Conservation (phyloP, 2,888 invertebrate species). For the Apomyelois bistriatella region DNA sequence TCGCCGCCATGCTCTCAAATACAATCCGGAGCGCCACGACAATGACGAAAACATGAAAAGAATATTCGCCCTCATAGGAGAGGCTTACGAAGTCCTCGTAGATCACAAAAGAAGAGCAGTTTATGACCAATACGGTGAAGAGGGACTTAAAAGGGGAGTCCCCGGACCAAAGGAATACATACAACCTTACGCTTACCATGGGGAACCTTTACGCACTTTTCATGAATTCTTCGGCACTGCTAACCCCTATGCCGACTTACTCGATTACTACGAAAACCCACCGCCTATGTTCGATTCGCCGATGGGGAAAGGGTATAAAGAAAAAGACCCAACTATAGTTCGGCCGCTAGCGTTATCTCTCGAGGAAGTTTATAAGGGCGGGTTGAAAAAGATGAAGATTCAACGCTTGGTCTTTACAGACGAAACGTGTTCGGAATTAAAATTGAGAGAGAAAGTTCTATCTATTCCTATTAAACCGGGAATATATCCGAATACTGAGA, state of each 20-base stretch:
- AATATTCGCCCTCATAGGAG: slow-evolving; percentile 83
- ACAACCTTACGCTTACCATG: slow-evolving; percentile 89
- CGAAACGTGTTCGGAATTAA: slow-evolving; percentile 81
- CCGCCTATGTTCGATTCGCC: slow-evolving; percentile 82
- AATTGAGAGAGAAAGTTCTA: slow-evolving; percentile 85
- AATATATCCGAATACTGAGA: slow-evolving; percentile 85
- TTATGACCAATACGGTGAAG: slow-evolving; percentile 94
- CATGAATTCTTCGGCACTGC: slow-evolving; percentile 90
- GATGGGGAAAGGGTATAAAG: slow-evolving; percentile 81
- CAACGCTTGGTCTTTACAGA: slow-evolving; percentile 84
- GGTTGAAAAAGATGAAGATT: slow-evolving; percentile 91
- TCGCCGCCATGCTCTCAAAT: slow-evolving; percentile 77
- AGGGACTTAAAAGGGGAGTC: slow-evolving; percentile 90
- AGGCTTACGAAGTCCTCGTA: slow-evolving; percentile 89
- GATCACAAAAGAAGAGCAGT: slow-evolving; percentile 85
- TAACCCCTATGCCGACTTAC: slow-evolving; percentile 89
- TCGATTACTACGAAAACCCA: slow-evolving; percentile 83
- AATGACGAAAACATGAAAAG: slow-evolving; percentile 67
- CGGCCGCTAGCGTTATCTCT: slow-evolving; percentile 72
- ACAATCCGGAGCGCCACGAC: slow-evolving; percentile 79
- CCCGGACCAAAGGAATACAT: slow-evolving; percentile 83
- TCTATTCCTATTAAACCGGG: slow-evolving; percentile 88
- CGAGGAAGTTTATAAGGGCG: slow-evolving; percentile 84
- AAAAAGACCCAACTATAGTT: slow-evolving; percentile 76
- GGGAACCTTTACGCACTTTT: slow-evolving; percentile 86